Evolutionary conservation across 2,113 vertebrate genomes (phyloP).

Genomic region (Meles meles): DNA sequence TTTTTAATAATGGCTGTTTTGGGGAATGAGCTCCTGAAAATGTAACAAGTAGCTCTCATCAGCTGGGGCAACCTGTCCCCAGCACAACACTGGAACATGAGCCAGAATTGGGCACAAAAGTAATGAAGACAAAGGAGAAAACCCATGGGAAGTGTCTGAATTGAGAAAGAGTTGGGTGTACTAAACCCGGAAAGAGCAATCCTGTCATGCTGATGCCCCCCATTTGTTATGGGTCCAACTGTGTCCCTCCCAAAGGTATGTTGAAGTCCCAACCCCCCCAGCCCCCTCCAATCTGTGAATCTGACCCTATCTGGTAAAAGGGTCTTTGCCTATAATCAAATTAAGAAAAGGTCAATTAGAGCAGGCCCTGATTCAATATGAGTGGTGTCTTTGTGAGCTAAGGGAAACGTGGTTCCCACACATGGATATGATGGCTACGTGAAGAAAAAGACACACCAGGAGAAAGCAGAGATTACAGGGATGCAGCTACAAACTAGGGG

Average conservation of each 20-base stretch:
- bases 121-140: neutral
- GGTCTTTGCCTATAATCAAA: neutral
- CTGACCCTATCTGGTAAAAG: neutral
- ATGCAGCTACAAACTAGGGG: neutral
- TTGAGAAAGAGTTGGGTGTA: neutral
- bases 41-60: neutral
- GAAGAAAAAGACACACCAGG: neutral
- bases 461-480: neutral
- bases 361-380: neutral
- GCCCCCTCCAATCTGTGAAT: neutral
- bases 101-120: neutral
- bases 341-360: neutral
- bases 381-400: neutral
- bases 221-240: neutral
- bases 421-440: neutral
- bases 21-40: neutral
- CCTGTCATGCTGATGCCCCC: neutral
- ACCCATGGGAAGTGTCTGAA: neutral
- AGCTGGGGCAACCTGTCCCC: neutral
- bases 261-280: neutral
- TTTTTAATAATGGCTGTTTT: neutral
- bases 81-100: neutral
- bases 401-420: neutral
- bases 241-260: neutral
- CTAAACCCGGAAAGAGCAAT: neutral